Conservation (phyloP, 2,888 invertebrate species). For the Drosophila sordidula region DNA sequence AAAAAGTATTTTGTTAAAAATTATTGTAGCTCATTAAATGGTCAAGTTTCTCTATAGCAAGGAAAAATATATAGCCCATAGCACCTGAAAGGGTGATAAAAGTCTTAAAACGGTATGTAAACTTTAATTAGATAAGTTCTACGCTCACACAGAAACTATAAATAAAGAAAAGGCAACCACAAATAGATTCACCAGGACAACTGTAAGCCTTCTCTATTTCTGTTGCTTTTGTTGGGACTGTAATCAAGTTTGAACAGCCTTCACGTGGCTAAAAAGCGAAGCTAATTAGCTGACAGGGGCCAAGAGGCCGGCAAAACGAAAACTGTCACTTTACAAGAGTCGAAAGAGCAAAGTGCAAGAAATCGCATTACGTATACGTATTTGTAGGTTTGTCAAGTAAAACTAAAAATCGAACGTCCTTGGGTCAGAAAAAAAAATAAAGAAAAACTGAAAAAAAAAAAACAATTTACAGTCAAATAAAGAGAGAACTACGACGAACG, state of each 20-base stretch:
- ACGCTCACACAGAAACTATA: not conserved
- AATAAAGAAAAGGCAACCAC: not conserved
- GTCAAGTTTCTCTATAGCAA: no score
- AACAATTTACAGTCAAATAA: slow-evolving; percentile 31
- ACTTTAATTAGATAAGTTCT: not conserved
- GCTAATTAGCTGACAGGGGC: slow-evolving; percentile 50
- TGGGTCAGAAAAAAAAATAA: slow-evolving; percentile 55
- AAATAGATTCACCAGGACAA: not conserved
- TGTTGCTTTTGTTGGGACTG: not conserved
- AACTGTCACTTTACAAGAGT: slow-evolving; percentile 51
- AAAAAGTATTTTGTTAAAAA: no score
- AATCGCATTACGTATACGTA: slow-evolving; percentile 42
- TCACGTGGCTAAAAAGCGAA: slow-evolving; percentile 9
- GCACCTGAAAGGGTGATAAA: no score
- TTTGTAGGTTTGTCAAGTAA: slow-evolving; percentile 52
- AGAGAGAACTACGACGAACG: slow-evolving; percentile 26
- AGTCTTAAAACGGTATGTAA: not conserved
- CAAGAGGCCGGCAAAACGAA: slow-evolving; percentile 45
- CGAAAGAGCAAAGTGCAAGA: not conserved
- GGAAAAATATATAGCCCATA: no score
- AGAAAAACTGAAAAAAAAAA: slow-evolving; percentile 16
- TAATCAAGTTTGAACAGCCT: slow-evolving; percentile 8
- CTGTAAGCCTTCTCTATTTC: not conserved
- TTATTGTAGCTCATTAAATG: no score
- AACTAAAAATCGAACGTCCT: slow-evolving; percentile 75